Evolutionary conservation across 2,888 invertebrate species (phyloP), one percentile per base, ranked within the genome.

Genomic region (Aleiodes alternator): DNA sequence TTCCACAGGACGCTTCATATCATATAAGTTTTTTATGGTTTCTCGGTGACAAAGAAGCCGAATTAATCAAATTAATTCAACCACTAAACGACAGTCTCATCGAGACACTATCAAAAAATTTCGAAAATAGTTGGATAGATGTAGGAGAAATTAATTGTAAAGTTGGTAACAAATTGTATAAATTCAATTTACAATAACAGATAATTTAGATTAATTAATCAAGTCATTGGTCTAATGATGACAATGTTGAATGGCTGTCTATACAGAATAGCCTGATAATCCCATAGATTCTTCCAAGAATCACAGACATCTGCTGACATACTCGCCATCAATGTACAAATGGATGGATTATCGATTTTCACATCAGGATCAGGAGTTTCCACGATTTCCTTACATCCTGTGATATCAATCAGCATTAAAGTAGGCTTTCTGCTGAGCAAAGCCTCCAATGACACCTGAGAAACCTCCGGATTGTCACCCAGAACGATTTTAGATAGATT

Each of bases 11-110:
- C 2, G 77, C 80, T 0, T 80, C 81, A 9, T 81, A 76, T 90
- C 97, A 97, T 86, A 92, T 96, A 83, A 97, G 97, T 86, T 90
- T 97, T 80, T 90, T 94, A 11, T 97, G 97, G 96, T 92, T 93
- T 77, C 90, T 93, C 72, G 96, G 96, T 0, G 92, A 96, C 88
- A 90, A 92, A 80, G 91, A 91, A 82, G 84, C 90, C 29, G 85
- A 91, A 77, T 84, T 95, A 11, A 89, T 87, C 69, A 79, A 85
- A 43, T 84, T 91, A 77, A 84, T 94, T 76, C 89, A 91, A 0
- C 82, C 90, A 50, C 86, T 95, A n/a, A 92, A 92, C 85, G 79
- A 86, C 9, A 86, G 86, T 66, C 85, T 92, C 70, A 79, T 87
- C 11, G 83, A 90, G 53, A 82, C 90, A 69, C 82, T 90, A 53